phyloP scores from a whole-genome alignment of 2,113 vertebrate genomes.

The Tupaia chinensis region DNA sequence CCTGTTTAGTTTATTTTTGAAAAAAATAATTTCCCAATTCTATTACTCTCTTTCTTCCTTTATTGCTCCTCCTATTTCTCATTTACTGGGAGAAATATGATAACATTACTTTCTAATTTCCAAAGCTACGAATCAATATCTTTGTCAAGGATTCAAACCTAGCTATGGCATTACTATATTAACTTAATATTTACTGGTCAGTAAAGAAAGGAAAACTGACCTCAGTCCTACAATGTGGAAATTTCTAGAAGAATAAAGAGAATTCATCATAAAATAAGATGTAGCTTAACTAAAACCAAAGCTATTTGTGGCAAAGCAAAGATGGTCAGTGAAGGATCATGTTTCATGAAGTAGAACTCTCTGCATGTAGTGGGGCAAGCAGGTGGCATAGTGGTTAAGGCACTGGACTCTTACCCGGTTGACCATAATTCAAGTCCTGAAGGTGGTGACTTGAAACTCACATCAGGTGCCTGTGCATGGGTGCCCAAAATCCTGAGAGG shows the following conservation, averaged over 20 bases:
- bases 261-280: not conserved
- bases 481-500: too few relatives aligned
- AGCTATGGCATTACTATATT: not conserved
- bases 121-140: not conserved
- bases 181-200: not conserved
- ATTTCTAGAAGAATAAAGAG: not conserved
- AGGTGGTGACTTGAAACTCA: too few relatives aligned
- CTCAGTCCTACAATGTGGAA: not conserved
- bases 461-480: too few relatives aligned
- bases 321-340: not conserved
- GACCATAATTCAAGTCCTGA: too few relatives aligned
- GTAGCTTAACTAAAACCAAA: not conserved
- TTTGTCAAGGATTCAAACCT: not conserved
- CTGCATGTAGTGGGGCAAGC: too few relatives aligned
- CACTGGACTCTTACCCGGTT: too few relatives aligned
- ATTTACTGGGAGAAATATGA: not conserved
- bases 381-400: too few relatives aligned
- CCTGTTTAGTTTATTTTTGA: not conserved
- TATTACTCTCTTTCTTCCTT: not conserved
- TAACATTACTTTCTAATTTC: not conserved
- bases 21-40: not conserved
- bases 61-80: not conserved
- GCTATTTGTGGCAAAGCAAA: not conserved
- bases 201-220: not conserved
- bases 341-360: not conserved